A percentile compares a stretch with the other conserved stretches of the same genome.
Conservation (phyloP, 2,113 vertebrate genomes). For the Erpornis zantholeuca region DNA sequence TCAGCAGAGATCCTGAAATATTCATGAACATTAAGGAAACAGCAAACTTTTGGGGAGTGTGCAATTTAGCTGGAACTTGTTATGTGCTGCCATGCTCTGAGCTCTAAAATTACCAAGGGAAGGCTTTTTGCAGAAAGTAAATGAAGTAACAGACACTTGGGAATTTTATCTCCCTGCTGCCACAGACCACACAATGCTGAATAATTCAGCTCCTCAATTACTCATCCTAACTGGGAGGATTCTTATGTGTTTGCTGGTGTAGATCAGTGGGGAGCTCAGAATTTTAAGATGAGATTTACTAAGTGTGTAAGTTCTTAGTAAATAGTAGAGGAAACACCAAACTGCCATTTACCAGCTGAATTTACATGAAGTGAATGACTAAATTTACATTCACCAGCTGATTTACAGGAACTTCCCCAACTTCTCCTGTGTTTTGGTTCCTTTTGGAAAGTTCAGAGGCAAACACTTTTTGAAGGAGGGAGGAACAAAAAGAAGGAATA, state of each 20-base stretch:
- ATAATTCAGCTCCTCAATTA: not conserved
- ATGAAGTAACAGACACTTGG: not conserved
- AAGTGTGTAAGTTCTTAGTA: not conserved
- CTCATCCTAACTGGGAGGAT: not conserved
- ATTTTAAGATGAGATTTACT: not conserved
- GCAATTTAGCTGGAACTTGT: not conserved
- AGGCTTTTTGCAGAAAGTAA: not conserved
- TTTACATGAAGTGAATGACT: not conserved
- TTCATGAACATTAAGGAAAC: conserved; percentile 26
- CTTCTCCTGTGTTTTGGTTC: not conserved
- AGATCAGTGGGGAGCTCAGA: not conserved
- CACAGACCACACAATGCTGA: not conserved
- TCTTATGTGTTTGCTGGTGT: not conserved
- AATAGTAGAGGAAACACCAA: not conserved
- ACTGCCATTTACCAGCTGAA: not conserved
- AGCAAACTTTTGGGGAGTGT: not conserved
- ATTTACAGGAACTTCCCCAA: not conserved
- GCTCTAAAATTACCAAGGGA: not conserved
- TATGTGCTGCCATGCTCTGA: not conserved
- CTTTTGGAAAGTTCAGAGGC: not conserved
- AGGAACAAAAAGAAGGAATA: not conserved
- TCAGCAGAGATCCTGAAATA: conserved; percentile 30
- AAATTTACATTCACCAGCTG: not conserved
- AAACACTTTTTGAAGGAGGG: not conserved
- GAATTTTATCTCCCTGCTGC: not conserved